Base-by-base conservation (phyloP, 2,888 invertebrate genomes). In the Sipha maydis region DNA sequence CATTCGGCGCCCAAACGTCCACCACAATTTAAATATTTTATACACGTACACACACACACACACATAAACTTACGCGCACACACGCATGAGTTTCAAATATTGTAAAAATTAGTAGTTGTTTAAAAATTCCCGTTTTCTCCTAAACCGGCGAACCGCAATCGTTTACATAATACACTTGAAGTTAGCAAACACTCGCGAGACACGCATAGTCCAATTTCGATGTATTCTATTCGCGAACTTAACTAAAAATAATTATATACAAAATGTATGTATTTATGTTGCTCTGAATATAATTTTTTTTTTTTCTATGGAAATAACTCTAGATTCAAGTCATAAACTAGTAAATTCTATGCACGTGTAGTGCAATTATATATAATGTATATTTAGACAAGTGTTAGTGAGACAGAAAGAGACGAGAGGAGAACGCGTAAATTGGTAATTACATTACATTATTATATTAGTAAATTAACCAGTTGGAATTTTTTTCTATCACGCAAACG, bases 401-500 rank as follows among this genome's bases (percentile, higher is more conserved):
- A 19, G 21, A 14, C 3, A 61, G 25, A 61, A 41, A 41, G 41
- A 11, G 41, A 8, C 54, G 19, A 21, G 56, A 56, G 56, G 1
- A 11, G 56, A 56, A 2, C 19, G 56, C 56, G 19, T 56, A 56
- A 14, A 48, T 28, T 11, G 28, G 28, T 54, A 54, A 28, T 48
- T 41, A 28, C 54, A 41, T 21, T 48, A 48, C 9, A 48, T 48
- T 14, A 48, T 48, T 48, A 14, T 25, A 56, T 78, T 56, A 1
- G 21, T 21, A 78, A 56, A 78, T 78, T 77, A 34, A 80, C 80
- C 80, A 38, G n/a, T 67, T 34, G 0, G 34, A 56, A 56, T 79
- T 61, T 61, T 61, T 61, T 61, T 8, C 25, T 9, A 4, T 5
- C 61, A 21, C 25, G 61, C 19, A 1, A 7, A 19, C 61, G 25